These are phyloP conservation scores for Odontamblyopus rebecca DNA, from an alignment of 2,797 vertebrate genomes.

Conservation along the genomic window DNA sequence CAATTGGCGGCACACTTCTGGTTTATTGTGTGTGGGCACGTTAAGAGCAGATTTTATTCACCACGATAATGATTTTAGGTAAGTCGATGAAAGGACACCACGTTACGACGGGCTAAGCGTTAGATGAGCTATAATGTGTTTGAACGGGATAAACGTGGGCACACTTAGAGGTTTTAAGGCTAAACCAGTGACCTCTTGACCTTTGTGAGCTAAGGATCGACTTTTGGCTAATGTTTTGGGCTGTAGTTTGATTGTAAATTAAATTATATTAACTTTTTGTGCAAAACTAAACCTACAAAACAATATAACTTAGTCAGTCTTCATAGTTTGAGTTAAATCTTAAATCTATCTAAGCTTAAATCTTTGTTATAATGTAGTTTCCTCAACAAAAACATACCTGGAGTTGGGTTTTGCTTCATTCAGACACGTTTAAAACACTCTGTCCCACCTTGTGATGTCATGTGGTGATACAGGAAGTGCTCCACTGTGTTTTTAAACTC, in stretches of 20 bases:
- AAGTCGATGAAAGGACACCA: constrained; percentile 3
- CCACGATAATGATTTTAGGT: constrained; percentile 7
- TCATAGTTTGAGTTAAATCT: too few relatives aligned
- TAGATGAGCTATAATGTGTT: background rate
- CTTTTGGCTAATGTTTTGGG: background rate
- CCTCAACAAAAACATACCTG: too few relatives aligned
- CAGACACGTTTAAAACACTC: too few relatives aligned
- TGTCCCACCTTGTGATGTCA: too few relatives aligned
- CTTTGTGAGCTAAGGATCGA: background rate
- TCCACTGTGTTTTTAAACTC: too few relatives aligned
- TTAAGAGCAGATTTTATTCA: constrained; percentile 2
- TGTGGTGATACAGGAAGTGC: too few relatives aligned
- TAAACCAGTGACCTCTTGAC: background rate
- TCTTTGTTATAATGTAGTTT: too few relatives aligned
- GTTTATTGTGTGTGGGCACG: background rate
- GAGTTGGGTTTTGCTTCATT: too few relatives aligned
- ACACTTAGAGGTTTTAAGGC: background rate
- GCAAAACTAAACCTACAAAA: too few relatives aligned
- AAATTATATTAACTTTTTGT: background rate
- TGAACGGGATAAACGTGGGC: background rate
- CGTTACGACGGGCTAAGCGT: constrained; percentile 1
- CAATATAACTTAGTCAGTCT: too few relatives aligned
- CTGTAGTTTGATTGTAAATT: background rate
- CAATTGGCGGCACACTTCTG: constrained; percentile 4
- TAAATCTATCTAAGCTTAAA: too few relatives aligned